Evolutionary conservation across 2,113 vertebrate genomes (phyloP).

Genomic region (Indicator maculatus): DNA sequence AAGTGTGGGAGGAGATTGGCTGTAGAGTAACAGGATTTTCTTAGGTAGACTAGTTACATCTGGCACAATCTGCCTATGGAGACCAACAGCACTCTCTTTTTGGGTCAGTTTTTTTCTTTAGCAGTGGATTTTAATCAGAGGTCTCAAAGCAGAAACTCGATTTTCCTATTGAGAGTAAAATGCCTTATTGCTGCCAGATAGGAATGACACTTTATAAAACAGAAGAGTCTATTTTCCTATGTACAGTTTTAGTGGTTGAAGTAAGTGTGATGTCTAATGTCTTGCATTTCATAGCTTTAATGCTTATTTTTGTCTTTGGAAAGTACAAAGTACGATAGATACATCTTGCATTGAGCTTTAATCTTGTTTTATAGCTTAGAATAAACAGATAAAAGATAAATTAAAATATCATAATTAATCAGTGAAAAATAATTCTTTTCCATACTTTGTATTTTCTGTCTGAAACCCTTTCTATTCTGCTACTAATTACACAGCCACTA

Average conservation of each 20-base stretch:
- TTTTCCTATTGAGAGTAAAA: conserved; percentile 18
- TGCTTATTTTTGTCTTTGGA: neutral
- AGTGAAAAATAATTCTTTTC: neutral
- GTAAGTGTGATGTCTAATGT: neutral
- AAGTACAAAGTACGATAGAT: neutral
- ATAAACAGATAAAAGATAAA: neutral
- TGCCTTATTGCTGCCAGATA: neutral
- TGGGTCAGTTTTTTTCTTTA: conserved; percentile 29
- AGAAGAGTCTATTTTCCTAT: conserved; percentile 2
- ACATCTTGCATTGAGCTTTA: neutral
- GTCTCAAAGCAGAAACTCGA: neutral
- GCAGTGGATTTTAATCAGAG: neutral
- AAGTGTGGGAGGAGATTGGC: conserved; percentile 60
- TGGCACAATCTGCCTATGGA: conserved; percentile 41
- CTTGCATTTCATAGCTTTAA: neutral
- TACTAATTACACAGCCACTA: conserved; percentile 6
- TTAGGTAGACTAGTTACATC: conserved; percentile 40
- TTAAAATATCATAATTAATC: neutral
- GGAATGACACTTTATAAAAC: conserved; percentile 24
- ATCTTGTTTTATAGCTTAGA: neutral
- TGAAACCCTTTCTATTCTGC: conserved; percentile 11
- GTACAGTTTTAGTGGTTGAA: neutral
- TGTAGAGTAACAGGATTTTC: conserved; percentile 9
- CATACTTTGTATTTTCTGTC: neutral
- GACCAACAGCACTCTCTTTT: neutral